Base-by-base conservation (phyloP, 2,888 invertebrate species). In the Panopea generosa region DNA sequence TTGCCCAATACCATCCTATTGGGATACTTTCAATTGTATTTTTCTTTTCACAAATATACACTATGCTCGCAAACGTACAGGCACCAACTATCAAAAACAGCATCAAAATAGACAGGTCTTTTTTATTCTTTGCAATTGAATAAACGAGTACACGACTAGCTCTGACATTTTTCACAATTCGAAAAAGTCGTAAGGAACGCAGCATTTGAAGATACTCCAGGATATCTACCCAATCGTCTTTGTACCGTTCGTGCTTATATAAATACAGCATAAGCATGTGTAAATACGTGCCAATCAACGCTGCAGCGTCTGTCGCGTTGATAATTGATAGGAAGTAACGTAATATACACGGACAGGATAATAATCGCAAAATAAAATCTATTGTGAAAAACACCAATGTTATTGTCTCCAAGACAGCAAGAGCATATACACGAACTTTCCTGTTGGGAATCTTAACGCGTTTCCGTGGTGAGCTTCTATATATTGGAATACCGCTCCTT, bases 1-100 rank as follows among this genome's bases (percentile, higher is more conserved):
- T 43, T 14, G 74, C 70, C 70, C 70, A 78, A 27, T 78, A 78
- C 78, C 78, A 78, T 11, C 67, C 73, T n/a, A 53, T 52, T 7
- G 70, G 70, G 18, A 78, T 74, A 50, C 70, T 74, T 22, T 33
- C 24, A 1, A 70, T 59, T 27, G 65, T 67, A 2, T 38, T 14
- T n/a, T 62, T 70, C 3, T 62, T 50, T 38, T 78, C 78, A 7
- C 49, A 53, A 14, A 78, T 71, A 33, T 62, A 78, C 33, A 78
- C 52, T n/a, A 70, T 43, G 26, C 78, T 78, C 47, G 70, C 73
- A 67, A 78, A 78, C 18, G 66, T 56, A 29, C 78, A 74, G 38
- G 66, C 62, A 3, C 78, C 70, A 7, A 62, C 73, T 11, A 78
- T 27, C 0, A 78, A 62, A 38, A 74, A 78, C 22, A 78, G 55